Evolutionary conservation across 2,113 vertebrate genomes (phyloP), one percentile per base, ranked within the genome.

Genomic region (Alligator sinensis): DNA sequence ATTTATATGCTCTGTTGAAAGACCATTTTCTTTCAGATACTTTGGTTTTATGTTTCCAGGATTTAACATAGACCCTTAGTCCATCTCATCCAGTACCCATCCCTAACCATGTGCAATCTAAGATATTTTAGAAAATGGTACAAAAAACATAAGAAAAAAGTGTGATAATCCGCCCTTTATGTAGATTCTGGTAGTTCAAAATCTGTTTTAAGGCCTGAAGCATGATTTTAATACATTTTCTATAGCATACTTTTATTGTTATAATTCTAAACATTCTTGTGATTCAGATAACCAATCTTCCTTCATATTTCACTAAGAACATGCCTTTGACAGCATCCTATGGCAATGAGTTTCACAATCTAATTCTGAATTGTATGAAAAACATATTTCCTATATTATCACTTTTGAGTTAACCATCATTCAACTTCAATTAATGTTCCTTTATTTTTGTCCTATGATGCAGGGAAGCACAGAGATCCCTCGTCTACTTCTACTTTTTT

Each of bases 291-390:
- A 16, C 77, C 90, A 47, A 14, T 28, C 64, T 77, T 61, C 70
- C 82, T 74, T 74, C 58, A 91, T 64, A 78, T 22, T 70, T 11
- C 47, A 7, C 55, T 90, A 57, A 84, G 82, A 86, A 59, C 77
- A 85, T 61, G 30, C 54, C 16, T 61, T 68, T 58, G 77, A 17
- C 1, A 2, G 77, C 38, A 47, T 17, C 25, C 38, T 74, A 57
- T 0, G 1, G 54, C 28, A 81, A 87, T n/a, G 68, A 91, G 2
- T 25, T 79, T 34, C 9, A 74, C 10, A 83, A 63, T 28, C 5
- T 60, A 64, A 80, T 84, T 80, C 78, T 28, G 63, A 28, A 60
- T 87, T 28, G 10, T 4, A 60, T 55, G 13, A 87, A 88, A 92
- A 88, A 61, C 25, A 2, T 60, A 19, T 70, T 1, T 6, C 7